These are phyloP conservation scores for Caenorhabditis afra DNA, from an alignment of 2,888 invertebrate genomes.

Conservation along the genomic window DNA sequence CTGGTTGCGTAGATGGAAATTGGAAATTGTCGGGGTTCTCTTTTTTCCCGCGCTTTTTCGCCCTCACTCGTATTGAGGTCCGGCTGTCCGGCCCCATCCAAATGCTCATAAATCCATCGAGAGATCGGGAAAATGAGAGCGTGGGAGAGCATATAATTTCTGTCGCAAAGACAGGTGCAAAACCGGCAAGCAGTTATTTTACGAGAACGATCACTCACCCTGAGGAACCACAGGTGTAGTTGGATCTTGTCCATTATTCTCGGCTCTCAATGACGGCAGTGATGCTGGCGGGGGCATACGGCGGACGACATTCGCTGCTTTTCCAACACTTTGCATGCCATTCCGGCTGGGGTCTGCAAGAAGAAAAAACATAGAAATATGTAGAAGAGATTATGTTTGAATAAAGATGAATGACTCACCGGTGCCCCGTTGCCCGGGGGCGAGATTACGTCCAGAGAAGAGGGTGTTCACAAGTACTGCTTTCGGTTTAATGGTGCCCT, in stretches of 20 bases:
- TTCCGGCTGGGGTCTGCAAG: constrained; percentile 86
- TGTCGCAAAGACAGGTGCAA: background rate
- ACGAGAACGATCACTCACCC: constrained; percentile 81
- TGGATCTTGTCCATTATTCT: constrained; percentile 87
- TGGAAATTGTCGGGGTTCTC: too few species aligned
- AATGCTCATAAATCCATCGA: too few species aligned
- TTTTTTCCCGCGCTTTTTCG: too few species aligned
- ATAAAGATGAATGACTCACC: constrained; percentile 57
- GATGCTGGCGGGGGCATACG: constrained; percentile 94
- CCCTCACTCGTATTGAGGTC: too few species aligned
- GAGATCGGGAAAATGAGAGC: too few species aligned
- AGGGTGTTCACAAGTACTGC: constrained; percentile 78
- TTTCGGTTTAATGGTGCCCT: constrained; percentile 76
- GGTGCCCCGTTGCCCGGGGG: constrained; percentile 67
- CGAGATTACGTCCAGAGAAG: constrained; percentile 75
- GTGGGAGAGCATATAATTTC: too few species aligned
- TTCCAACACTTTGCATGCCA: constrained; percentile 97
- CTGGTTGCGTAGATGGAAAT: too few species aligned
- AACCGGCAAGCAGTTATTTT: background rate
- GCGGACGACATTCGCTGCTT: constrained; percentile 94
- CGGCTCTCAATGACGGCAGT: constrained; percentile 98
- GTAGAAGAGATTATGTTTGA: too few species aligned
- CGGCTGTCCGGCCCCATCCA: too few species aligned
- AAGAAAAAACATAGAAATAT: background rate
- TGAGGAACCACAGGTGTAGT: constrained; percentile 88